Percentiles rank a stretch among this genome's conserved stretches.
phyloP scores from a whole-genome alignment of 2,797 vertebrate genomes.

The Mormyrops attenuatus region DNA sequence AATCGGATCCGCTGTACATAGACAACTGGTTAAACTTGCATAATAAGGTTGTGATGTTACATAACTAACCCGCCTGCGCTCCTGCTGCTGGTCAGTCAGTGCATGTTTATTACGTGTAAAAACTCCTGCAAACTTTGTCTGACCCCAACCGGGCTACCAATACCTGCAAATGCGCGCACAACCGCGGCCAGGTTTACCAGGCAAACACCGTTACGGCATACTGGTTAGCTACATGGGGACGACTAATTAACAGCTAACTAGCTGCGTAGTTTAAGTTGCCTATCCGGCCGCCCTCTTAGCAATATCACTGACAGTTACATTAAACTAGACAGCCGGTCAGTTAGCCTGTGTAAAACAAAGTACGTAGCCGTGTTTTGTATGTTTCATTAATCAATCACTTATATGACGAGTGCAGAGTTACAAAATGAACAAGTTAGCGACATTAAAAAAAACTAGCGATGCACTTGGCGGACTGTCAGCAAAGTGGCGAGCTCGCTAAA shows the following conservation, averaged over 20 bases:
- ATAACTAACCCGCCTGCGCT: background rate
- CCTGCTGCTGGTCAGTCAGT: background rate
- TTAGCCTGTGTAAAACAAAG: background rate
- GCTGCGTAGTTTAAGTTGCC: background rate
- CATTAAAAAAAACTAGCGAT: background rate
- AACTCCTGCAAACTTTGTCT: background rate
- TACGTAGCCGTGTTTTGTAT: background rate
- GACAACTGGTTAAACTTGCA: background rate
- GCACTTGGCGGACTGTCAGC: background rate
- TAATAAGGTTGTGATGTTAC: background rate
- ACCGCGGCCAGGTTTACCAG: background rate
- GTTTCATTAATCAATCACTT: background rate
- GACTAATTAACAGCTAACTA: background rate
- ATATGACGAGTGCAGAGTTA: background rate
- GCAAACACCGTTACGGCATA: background rate
- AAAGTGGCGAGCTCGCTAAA: background rate
- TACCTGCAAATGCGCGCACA: background rate
- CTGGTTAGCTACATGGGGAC: background rate
- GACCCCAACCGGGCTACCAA: background rate
- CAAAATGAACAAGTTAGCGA: background rate
- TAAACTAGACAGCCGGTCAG: background rate
- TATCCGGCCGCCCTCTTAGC: background rate
- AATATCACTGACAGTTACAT: background rate
- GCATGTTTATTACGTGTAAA: background rate
- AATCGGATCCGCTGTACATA: background rate